Percentiles rank a stretch among this genome's conserved stretches.
Evolutionary conservation across 2,113 vertebrate genomes (phyloP).

Genomic region (Entomyzon cyanotis): DNA sequence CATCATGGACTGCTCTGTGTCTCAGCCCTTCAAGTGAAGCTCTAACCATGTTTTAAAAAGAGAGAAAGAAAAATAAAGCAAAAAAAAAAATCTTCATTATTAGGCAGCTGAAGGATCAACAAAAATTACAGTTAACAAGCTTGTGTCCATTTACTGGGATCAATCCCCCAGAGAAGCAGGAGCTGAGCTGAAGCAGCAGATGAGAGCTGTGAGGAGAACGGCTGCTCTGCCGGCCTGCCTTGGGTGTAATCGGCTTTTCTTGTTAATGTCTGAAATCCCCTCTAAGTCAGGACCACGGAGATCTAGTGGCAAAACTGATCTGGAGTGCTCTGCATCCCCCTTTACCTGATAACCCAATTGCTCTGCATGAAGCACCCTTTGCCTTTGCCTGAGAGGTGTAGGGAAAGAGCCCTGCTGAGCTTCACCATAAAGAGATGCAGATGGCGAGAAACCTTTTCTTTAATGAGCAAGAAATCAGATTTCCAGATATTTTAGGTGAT

Average conservation of each 20-base stretch:
- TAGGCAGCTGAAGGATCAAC: slow-evolving; percentile 30
- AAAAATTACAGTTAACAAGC: slow-evolving; percentile 36
- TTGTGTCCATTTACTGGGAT: slow-evolving; percentile 36
- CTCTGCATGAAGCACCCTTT: not conserved
- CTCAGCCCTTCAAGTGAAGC: not conserved
- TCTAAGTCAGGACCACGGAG: not conserved
- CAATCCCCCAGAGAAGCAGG: not conserved
- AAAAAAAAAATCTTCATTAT: not conserved
- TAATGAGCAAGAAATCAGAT: not conserved
- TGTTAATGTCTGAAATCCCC: slow-evolving; percentile 53
- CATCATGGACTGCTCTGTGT: not conserved
- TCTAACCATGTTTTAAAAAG: not conserved
- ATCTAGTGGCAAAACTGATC: not conserved
- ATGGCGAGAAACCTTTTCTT: not conserved
- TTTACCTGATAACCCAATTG: not conserved
- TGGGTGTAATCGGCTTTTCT: slow-evolving; percentile 45
- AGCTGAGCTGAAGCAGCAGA: not conserved
- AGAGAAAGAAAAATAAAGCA: not conserved
- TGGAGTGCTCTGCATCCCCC: not conserved
- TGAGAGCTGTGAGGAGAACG: not conserved
- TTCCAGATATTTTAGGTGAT: not conserved
- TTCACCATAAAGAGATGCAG: not conserved
- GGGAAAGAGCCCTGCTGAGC: not conserved
- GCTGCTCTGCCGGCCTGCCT: not conserved
- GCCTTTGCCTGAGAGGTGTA: not conserved